phyloP scores from a whole-genome alignment of 2,797 vertebrate species.

The Numenius phaeopus region DNA sequence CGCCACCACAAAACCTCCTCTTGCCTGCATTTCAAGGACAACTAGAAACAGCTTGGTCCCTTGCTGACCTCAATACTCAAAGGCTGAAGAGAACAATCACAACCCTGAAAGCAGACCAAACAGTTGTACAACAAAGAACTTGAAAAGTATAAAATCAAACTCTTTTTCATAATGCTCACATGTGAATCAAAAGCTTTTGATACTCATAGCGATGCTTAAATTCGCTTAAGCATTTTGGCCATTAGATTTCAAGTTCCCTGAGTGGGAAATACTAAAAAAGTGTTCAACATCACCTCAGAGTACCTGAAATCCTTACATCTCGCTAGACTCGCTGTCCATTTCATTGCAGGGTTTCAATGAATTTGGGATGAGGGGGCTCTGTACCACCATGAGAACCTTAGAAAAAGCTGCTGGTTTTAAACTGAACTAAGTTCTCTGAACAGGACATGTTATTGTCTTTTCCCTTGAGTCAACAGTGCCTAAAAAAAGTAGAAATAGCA shows the following conservation, averaged over 20 bases:
- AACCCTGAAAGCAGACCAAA: constrained; percentile 22
- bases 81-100: constrained; percentile 38
- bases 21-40: constrained; percentile 30
- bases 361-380: neutral
- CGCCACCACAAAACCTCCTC: neutral
- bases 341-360: neutral
- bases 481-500: neutral
- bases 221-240: neutral
- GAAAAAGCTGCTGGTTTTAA: neutral
- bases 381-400: neutral
- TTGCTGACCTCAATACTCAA: constrained; percentile 28
- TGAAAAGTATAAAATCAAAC: neutral
- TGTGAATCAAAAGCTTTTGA: neutral
- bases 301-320: neutral
- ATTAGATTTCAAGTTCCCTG: neutral
- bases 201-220: neutral
- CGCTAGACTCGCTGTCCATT: neutral
- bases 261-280: neutral
- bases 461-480: neutral
- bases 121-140: neutral
- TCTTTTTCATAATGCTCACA: neutral
- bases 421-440: neutral
- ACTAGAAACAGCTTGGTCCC: constrained; percentile 44
- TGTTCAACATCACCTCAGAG: neutral
- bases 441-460: neutral